phyloP scores from a whole-genome alignment of 2,888 invertebrate species.

The Druceiella hillmani region DNA sequence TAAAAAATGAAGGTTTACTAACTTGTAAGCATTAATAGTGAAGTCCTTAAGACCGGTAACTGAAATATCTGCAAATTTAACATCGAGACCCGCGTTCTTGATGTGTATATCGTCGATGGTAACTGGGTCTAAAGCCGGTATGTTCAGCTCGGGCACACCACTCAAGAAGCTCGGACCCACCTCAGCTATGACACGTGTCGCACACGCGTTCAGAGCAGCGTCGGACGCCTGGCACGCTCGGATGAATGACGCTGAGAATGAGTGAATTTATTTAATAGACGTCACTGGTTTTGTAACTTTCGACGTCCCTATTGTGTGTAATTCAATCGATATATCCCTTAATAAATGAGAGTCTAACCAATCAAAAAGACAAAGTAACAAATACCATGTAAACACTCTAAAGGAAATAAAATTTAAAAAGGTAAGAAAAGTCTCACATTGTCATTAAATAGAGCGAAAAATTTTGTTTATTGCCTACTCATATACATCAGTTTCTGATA shows the following conservation, averaged over 20 bases:
- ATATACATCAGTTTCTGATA: too few species aligned
- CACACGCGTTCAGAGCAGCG: slow-evolving; percentile 29
- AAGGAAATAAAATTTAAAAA: too few species aligned
- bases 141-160: slow-evolving; percentile 33
- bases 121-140: slow-evolving; percentile 38
- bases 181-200: slow-evolving; percentile 33
- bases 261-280: not conserved
- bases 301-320: too few species aligned
- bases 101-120: slow-evolving; percentile 30
- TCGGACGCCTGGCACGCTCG: slow-evolving; percentile 33
- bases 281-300: not conserved
- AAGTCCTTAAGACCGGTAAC: slow-evolving; percentile 37
- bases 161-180: slow-evolving; percentile 33
- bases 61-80: slow-evolving; percentile 37
- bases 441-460: too few species aligned
- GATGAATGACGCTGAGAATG: slow-evolving; percentile 35
- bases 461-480: too few species aligned
- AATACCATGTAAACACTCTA: too few species aligned
- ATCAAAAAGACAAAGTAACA: too few species aligned
- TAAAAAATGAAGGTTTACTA: slow-evolving; percentile 25
- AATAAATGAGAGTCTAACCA: too few species aligned
- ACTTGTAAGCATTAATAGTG: slow-evolving; percentile 32
- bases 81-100: slow-evolving; percentile 33
- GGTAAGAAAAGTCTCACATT: too few species aligned
- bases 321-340: too few species aligned